Conservation (phyloP, 2,113 vertebrate species). For the Rattus rattus region DNA sequence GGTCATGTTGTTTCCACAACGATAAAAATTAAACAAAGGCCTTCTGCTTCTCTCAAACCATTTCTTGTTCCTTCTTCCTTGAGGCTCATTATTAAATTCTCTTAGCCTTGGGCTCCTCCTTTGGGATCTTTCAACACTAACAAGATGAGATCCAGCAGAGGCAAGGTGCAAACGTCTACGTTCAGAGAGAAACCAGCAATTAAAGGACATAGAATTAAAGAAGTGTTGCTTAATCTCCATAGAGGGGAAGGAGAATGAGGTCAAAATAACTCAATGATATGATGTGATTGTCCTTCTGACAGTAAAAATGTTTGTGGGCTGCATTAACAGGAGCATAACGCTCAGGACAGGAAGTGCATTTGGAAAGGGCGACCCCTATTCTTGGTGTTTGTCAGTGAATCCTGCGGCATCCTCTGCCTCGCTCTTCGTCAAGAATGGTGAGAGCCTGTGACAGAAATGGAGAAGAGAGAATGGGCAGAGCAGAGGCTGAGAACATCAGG, state of each 20-base stretch:
- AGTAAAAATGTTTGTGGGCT: background rate
- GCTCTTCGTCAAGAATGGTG: background rate
- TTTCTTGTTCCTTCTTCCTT: background rate
- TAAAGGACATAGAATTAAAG: background rate
- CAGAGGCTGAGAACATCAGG: background rate
- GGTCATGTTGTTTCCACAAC: background rate
- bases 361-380: background rate
- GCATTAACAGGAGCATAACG: background rate
- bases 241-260: background rate
- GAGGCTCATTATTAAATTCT: background rate
- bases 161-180: background rate
- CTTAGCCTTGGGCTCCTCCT: background rate
- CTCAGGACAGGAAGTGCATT: background rate
- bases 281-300: background rate
- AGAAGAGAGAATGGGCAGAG: background rate
- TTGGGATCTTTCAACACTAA: background rate
- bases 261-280: background rate
- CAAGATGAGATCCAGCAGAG: slow-evolving; percentile 20
- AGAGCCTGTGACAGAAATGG: background rate
- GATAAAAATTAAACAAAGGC: background rate
- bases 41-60: background rate
- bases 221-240: background rate
- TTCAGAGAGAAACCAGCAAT: background rate
- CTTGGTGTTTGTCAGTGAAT: background rate
- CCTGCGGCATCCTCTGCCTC: too few species aligned